phyloP scores from a whole-genome alignment of 2,888 invertebrate genomes.

The Callyntrura guangdongensis region DNA sequence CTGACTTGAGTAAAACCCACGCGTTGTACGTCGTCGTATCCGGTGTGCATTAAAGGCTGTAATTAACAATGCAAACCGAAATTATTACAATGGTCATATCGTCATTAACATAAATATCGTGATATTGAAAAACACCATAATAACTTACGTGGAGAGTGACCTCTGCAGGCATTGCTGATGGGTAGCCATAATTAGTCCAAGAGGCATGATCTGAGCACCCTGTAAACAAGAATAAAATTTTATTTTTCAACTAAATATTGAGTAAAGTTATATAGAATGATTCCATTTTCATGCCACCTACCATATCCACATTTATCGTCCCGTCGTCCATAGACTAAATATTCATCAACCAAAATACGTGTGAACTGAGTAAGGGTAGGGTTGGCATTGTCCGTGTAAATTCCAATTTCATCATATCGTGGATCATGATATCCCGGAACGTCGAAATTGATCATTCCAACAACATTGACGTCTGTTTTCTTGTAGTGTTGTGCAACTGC shows the following conservation, averaged over 20 bases:
- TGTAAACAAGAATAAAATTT: neutral
- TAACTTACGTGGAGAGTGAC: constrained; percentile 58
- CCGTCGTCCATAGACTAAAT: constrained; percentile 55
- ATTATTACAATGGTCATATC: neutral
- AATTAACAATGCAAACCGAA: neutral
- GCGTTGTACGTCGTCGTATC: constrained; percentile 35
- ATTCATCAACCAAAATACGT: constrained; percentile 67
- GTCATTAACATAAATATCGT: neutral
- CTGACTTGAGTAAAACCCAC: constrained; percentile 63
- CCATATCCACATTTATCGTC: constrained; percentile 56
- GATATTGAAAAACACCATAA: neutral
- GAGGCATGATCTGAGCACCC: constrained; percentile 76
- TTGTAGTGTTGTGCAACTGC: constrained; percentile 70
- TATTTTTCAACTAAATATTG: no score
- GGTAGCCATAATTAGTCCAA: constrained; percentile 65
- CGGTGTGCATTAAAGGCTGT: constrained; percentile 74
- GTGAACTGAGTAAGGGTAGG: constrained; percentile 67
- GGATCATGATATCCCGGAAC: constrained; percentile 41
- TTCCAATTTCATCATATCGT: constrained; percentile 27
- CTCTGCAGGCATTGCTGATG: constrained; percentile 70
- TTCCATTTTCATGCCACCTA: neutral
- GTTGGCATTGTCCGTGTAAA: constrained; percentile 73
- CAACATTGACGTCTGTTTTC: constrained; percentile 62
- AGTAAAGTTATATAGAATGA: no score
- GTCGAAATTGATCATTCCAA: constrained; percentile 78